Conservation (phyloP, 2,113 vertebrate genomes). For the Gila orcuttii region DNA sequence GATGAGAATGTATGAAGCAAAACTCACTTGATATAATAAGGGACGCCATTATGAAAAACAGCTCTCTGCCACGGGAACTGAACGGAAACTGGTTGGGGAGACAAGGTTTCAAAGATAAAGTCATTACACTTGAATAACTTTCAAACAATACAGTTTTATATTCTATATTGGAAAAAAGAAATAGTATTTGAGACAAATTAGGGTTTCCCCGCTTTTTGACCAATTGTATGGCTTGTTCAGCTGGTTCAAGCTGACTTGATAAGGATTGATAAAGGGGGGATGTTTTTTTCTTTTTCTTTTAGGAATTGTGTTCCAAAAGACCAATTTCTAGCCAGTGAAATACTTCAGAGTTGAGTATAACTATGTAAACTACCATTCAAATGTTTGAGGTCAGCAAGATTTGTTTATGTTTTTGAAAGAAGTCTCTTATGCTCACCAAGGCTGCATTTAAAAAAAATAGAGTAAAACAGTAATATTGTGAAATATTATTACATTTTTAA, state of each 20-base stretch:
- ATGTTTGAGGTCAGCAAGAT: background rate
- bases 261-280: background rate
- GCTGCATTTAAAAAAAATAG: background rate
- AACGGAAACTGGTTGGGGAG: slow-evolving; percentile 76
- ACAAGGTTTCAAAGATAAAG: slow-evolving; percentile 1
- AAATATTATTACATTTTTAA: background rate
- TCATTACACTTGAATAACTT: background rate
- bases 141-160: background rate
- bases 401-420: background rate
- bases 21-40: slow-evolving; percentile 92
- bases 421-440: background rate
- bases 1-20: slow-evolving; percentile 23
- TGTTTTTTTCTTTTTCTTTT: too few species aligned
- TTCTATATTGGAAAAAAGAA: too few species aligned
- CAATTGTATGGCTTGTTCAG: background rate
- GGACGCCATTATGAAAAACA: slow-evolving; percentile 86
- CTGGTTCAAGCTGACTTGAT: background rate
- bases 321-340: background rate
- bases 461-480: background rate
- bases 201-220: background rate
- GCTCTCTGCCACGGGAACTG: slow-evolving; percentile 88
- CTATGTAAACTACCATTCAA: background rate
- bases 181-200: background rate
- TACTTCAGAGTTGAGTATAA: background rate
- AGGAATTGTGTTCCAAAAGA: background rate